A percentile compares a stretch with the other conserved stretches of the same genome.
These are phyloP conservation scores for Petrocephalus sullivani DNA, from an alignment of 2,797 vertebrate genomes.

Conservation along the genomic window DNA sequence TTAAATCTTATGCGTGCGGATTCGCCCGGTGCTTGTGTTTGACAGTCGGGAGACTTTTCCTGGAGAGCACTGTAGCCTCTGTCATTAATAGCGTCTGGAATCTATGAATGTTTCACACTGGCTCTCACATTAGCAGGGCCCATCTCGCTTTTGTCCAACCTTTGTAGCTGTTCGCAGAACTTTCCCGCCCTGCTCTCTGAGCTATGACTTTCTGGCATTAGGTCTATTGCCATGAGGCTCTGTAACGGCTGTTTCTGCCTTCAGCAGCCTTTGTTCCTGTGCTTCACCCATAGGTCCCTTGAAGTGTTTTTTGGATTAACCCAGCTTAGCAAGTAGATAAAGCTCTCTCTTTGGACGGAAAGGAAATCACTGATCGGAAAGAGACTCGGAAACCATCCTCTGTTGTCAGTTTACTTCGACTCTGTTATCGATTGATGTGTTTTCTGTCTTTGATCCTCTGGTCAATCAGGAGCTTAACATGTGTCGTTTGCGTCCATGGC, in stretches of 20 bases:
- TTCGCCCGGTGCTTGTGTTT: constrained; percentile 8
- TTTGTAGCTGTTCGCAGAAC: not conserved
- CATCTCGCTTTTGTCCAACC: not conserved
- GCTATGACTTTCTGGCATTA: not conserved
- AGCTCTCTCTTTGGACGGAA: not conserved
- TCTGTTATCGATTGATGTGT: not conserved
- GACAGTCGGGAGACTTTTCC: not conserved
- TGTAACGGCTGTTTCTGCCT: not conserved
- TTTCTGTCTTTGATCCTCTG: not conserved
- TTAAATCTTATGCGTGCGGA: constrained; percentile 2
- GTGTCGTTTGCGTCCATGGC: not conserved
- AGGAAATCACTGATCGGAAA: not conserved
- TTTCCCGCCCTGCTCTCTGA: not conserved
- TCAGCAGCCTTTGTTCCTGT: not conserved
- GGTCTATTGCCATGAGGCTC: not conserved
- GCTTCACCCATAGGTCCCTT: not conserved
- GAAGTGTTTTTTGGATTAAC: not conserved
- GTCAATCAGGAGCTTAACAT: not conserved
- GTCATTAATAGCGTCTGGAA: not conserved
- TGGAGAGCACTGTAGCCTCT: not conserved
- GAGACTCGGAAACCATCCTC: not conserved
- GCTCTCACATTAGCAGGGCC: not conserved
- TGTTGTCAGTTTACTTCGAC: not conserved
- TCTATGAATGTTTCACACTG: not conserved
- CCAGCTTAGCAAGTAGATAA: not conserved